Evolutionary conservation across 1,140 invertebrate species (phyloP).

Genomic region (Diorhabda carinulata): DNA sequence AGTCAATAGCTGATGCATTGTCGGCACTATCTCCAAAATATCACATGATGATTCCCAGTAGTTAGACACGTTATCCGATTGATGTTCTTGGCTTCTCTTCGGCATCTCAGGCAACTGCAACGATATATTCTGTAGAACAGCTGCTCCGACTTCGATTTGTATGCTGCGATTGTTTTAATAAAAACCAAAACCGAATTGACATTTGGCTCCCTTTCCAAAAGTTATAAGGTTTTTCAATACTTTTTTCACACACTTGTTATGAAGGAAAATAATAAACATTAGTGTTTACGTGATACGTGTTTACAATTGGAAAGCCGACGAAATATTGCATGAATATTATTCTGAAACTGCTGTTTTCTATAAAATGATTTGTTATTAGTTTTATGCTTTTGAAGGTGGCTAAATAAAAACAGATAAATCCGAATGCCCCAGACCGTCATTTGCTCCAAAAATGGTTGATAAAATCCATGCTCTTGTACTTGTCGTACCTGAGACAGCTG

Average conservation of each 20-base stretch:
- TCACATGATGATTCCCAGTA: background rate
- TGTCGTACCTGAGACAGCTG: too few relatives aligned
- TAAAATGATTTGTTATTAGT: too few relatives aligned
- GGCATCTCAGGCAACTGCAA: background rate
- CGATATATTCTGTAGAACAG: background rate
- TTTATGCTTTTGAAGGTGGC: too few relatives aligned
- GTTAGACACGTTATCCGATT: background rate
- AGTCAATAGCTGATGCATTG: background rate
- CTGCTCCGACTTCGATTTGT: constrained; percentile 3
- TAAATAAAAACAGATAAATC: too few relatives aligned
- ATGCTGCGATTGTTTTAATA: background rate
- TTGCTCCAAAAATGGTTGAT: too few relatives aligned
- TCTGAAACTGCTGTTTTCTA: too few relatives aligned
- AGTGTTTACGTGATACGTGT: too few relatives aligned
- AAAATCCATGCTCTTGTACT: too few relatives aligned
- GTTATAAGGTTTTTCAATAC: background rate
- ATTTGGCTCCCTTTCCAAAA: constrained; percentile 14
- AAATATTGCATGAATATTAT: too few relatives aligned
- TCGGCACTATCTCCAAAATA: background rate
- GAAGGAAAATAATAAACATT: too few relatives aligned
- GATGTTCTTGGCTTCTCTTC: background rate
- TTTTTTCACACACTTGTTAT: background rate
- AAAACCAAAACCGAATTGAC: constrained; percentile 3
- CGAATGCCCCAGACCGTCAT: too few relatives aligned
- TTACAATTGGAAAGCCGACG: too few relatives aligned